These are phyloP conservation scores for Triplophysa dalaica DNA, from an alignment of 2,113 vertebrate species.

Conservation along the genomic window DNA sequence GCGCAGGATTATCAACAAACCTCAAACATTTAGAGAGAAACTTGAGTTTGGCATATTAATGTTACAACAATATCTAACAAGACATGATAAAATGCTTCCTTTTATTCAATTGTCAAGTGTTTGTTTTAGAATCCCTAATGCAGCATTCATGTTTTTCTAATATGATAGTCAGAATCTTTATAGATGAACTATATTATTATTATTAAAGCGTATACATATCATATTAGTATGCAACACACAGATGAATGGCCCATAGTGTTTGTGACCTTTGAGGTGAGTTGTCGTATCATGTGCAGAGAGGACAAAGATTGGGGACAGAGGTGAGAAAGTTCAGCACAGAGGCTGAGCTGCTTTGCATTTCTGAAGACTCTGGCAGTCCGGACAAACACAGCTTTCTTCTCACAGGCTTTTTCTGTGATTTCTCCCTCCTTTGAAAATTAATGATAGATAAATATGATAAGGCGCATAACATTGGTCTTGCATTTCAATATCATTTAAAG, in stretches of 20 bases:
- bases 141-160: neutral
- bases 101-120: too few species aligned
- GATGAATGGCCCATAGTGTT: neutral
- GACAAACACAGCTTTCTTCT: neutral
- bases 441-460: neutral
- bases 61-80: too few species aligned
- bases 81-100: too few species aligned
- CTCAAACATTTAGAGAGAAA: too few species aligned
- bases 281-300: conserved; percentile 2
- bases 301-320: conserved; percentile 2
- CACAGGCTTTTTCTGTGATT: too few species aligned
- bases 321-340: conserved; percentile 14
- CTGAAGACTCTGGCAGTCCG: conserved; percentile 13
- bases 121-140: neutral
- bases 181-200: neutral
- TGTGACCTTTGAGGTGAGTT: conserved; percentile 25
- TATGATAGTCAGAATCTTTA: neutral
- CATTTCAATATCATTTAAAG: too few species aligned
- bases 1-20: too few species aligned
- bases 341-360: neutral
- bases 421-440: neutral
- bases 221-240: conserved; percentile 40
- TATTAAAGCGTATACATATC: neutral
- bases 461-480: too few species aligned
- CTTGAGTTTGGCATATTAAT: too few species aligned